A percentile compares a stretch with the other conserved stretches of the same genome.
These are phyloP conservation scores for Drosophila prostipennis DNA, from an alignment of 2,888 invertebrate genomes.

Conservation along the genomic window DNA sequence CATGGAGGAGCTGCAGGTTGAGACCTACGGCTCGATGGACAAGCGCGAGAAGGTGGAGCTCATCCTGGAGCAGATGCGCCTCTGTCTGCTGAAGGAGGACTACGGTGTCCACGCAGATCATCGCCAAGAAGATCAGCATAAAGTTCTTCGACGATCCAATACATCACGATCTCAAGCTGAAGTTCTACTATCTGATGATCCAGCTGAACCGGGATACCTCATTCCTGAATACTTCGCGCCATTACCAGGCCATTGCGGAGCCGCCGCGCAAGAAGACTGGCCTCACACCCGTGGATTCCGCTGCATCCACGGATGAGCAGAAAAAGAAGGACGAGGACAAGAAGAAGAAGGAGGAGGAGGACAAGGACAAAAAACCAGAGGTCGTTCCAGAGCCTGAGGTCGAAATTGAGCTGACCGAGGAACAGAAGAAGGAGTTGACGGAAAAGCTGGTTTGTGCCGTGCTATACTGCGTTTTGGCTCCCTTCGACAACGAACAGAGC, in stretches of 20 bases:
- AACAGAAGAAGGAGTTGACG: constrained; percentile 80
- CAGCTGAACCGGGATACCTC: constrained; percentile 97
- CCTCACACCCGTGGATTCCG: constrained; percentile 59
- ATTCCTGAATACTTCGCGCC: constrained; percentile 97
- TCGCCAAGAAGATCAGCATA: constrained; percentile 98
- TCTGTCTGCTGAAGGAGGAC: constrained; percentile 97
- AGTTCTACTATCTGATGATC: constrained; percentile 87
- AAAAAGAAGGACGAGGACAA: constrained; percentile 70
- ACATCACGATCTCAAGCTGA: constrained; percentile 84
- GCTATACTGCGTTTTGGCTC: constrained; percentile 95
- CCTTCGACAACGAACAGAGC: constrained; percentile 98
- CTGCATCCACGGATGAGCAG: constrained; percentile 62
- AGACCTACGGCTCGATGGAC: constrained; percentile 99
- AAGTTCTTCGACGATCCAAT: constrained; percentile 95
- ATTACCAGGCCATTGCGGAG: constrained; percentile 96
- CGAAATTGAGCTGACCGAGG: constrained; percentile 75
- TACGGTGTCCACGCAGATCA: constrained; percentile 98
- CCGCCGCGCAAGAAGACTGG: constrained; percentile 85
- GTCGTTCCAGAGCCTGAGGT: constrained; percentile 32
- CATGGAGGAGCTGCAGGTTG: constrained; percentile 95
- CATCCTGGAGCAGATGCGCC: constrained; percentile 98
- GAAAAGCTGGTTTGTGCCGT: constrained; percentile 94
- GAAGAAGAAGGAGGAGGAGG: constrained; percentile 73
- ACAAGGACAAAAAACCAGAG: constrained; percentile 60
- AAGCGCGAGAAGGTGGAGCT: constrained; percentile 96